Conservation (phyloP, 2,797 vertebrate species). For the Columba guinea region DNA sequence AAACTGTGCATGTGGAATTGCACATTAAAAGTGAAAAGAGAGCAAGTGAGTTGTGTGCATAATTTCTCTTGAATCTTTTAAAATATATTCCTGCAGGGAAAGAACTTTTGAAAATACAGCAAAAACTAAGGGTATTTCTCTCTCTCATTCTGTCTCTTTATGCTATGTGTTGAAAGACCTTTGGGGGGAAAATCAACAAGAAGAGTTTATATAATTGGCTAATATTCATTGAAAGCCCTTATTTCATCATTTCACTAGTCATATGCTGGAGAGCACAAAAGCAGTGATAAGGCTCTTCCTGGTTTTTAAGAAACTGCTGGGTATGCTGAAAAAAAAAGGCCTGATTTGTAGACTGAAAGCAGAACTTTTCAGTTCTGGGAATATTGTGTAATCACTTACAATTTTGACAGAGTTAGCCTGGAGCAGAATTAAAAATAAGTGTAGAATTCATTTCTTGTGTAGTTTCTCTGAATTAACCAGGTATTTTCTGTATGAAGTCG, state of each 20-base stretch:
- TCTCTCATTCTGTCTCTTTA: background rate
- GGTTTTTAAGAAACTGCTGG: background rate
- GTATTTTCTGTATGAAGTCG: background rate
- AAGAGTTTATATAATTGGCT: background rate
- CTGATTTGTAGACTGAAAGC: slow-evolving; percentile 6
- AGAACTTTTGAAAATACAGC: background rate
- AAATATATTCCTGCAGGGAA: background rate
- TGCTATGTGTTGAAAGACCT: background rate
- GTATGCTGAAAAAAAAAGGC: slow-evolving; percentile 9
- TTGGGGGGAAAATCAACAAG: background rate
- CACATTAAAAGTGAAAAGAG: background rate
- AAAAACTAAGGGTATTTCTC: background rate
- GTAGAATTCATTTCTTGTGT: background rate
- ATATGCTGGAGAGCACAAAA: background rate
- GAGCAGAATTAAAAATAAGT: slow-evolving; percentile 23
- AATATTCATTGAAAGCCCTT: background rate
- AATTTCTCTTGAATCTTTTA: background rate
- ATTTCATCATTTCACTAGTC: background rate
- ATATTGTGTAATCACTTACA: background rate
- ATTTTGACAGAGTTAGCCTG: slow-evolving; percentile 28
- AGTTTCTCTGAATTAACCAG: background rate
- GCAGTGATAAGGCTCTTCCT: background rate
- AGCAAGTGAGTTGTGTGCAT: background rate
- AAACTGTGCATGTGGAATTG: background rate
- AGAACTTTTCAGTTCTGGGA: background rate